phyloP scores from a whole-genome alignment of 2,888 invertebrate genomes.

The Tholera decimalis region DNA sequence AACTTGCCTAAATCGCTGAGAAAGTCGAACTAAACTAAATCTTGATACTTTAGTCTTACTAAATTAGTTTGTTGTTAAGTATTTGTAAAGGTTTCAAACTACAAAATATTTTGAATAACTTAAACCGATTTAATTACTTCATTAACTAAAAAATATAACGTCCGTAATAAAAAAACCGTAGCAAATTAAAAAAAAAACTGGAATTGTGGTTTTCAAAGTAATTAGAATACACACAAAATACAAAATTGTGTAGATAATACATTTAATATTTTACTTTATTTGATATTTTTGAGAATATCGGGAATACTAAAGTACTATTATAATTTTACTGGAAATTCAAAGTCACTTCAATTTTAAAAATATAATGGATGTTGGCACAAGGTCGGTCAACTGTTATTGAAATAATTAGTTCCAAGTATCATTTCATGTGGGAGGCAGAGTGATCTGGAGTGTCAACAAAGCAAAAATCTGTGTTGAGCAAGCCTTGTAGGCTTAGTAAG shows the following conservation, averaged over 20 bases:
- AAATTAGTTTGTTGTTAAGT: constrained; percentile 35
- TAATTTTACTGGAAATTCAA: background rate
- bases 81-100: constrained; percentile 9
- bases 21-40: constrained; percentile 14
- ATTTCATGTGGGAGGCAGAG: background rate
- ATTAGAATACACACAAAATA: background rate
- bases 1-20: constrained; percentile 25
- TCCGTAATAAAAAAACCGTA: too few species aligned
- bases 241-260: background rate
- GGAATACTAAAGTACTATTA: background rate
- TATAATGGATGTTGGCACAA: background rate
- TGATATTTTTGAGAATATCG: background rate
- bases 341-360: background rate
- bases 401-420: background rate
- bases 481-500: background rate
- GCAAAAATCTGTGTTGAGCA: background rate
- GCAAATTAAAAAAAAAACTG: too few species aligned
- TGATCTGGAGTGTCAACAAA: background rate
- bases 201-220: background rate
- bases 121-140: constrained; percentile 17
- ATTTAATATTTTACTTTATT: background rate
- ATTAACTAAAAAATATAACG: too few species aligned
- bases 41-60: constrained; percentile 16
- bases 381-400: background rate
- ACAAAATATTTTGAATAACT: background rate